Evolutionary conservation across 2,113 vertebrate genomes (phyloP).

Genomic region (Holacanthus passer): DNA sequence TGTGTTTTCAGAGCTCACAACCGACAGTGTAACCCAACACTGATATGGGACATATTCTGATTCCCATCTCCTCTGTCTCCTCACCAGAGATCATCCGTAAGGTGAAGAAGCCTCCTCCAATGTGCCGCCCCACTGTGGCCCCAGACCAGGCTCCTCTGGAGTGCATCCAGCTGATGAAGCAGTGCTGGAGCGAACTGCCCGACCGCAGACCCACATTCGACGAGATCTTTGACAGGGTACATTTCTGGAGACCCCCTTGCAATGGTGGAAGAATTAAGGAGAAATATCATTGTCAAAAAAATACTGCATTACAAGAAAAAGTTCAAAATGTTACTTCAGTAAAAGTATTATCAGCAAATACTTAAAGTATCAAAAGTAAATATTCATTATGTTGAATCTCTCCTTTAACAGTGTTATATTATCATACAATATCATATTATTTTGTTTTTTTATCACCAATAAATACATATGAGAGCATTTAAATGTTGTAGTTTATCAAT

Average conservation of each 20-base stretch:
- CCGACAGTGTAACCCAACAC: neutral
- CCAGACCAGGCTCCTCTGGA: constrained; percentile 90
- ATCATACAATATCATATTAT: neutral
- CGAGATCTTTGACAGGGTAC: constrained; percentile 92
- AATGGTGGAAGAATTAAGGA: too few species aligned
- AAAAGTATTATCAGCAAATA: too few species aligned
- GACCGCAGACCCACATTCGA: constrained; percentile 90
- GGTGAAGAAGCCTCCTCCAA: constrained; percentile 91
- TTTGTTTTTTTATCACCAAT: neutral
- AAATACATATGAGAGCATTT: neutral
- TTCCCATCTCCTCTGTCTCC: neutral
- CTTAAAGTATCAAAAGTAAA: too few species aligned
- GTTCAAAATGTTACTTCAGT: neutral
- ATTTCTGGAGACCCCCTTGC: neutral
- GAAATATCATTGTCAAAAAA: too few species aligned
- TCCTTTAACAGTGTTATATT: too few species aligned
- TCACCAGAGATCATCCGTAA: constrained; percentile 91
- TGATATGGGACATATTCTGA: neutral
- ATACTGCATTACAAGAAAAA: neutral
- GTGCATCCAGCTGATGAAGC: constrained; percentile 95
- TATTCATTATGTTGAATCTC: too few species aligned
- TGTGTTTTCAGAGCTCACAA: neutral
- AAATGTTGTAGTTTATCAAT: neutral
- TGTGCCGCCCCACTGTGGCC: constrained; percentile 90
- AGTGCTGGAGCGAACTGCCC: constrained; percentile 92